These are phyloP conservation scores for Neomonachus schauinslandi DNA, from an alignment of 2,113 vertebrate genomes.

Conservation along the genomic window DNA sequence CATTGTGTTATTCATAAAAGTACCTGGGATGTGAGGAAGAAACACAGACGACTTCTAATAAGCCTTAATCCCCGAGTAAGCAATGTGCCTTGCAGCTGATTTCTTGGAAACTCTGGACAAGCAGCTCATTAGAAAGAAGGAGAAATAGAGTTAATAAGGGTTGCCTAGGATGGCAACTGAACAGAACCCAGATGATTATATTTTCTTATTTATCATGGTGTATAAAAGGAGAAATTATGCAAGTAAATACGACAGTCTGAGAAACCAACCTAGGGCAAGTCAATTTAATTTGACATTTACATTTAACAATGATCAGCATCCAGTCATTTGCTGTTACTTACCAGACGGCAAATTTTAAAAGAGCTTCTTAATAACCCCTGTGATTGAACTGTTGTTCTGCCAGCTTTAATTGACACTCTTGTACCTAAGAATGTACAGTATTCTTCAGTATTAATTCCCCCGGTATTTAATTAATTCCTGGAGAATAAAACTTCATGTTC, in stretches of 20 bases:
- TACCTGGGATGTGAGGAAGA: background rate
- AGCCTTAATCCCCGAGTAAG: background rate
- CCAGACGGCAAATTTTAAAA: constrained; percentile 67
- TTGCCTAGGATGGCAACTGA: background rate
- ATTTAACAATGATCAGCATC: constrained; percentile 70
- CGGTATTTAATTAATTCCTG: constrained; percentile 77
- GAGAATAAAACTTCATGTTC: constrained; percentile 64
- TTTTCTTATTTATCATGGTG: background rate
- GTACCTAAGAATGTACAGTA: background rate
- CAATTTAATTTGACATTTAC: constrained; percentile 76
- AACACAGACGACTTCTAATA: background rate
- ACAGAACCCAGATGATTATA: background rate
- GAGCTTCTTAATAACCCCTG: constrained; percentile 63
- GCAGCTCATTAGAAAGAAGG: background rate
- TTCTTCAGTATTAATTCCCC: constrained; percentile 59
- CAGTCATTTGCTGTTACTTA: constrained; percentile 64
- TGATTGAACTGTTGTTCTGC: constrained; percentile 55
- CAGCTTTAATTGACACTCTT: constrained; percentile 62
- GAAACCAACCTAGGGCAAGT: constrained; percentile 70
- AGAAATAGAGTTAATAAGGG: background rate
- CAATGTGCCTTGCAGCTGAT: background rate
- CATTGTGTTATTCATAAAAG: constrained; percentile 8
- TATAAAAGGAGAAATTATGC: constrained; percentile 28
- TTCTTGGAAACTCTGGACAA: constrained; percentile 1
- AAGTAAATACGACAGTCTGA: constrained; percentile 30